Evolutionary conservation across 2,888 invertebrate species (phyloP).

Genomic region (Folsomia candida): DNA sequence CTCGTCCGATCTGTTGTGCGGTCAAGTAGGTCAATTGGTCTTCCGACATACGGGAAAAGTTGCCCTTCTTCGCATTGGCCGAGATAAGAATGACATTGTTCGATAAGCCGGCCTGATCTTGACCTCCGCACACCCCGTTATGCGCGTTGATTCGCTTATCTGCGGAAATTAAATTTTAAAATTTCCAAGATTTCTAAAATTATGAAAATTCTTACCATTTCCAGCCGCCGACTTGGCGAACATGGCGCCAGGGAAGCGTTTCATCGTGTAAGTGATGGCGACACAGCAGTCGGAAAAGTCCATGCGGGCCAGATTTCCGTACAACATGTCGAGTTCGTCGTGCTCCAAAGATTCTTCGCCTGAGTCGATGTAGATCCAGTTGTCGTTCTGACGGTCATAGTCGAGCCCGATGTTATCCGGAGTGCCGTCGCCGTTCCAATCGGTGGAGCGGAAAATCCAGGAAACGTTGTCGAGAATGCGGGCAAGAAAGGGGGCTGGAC

Average conservation of each 20-base stretch:
- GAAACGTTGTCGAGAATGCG: slow-evolving; percentile 43
- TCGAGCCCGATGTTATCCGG: slow-evolving; percentile 46
- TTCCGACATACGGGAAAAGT: slow-evolving; percentile 26
- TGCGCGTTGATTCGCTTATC: slow-evolving; percentile 8
- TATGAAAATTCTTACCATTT: not conserved
- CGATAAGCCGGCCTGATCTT: slow-evolving; percentile 23
- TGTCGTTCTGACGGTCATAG: slow-evolving; percentile 30
- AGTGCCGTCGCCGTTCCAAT: slow-evolving; percentile 36
- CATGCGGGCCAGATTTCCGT: slow-evolving; percentile 26
- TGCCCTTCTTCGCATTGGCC: slow-evolving; percentile 35
- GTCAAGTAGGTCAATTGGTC: slow-evolving; percentile 40
- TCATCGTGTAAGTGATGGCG: slow-evolving; percentile 48
- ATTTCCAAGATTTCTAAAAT: not conserved
- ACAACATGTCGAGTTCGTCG: slow-evolving; percentile 39
- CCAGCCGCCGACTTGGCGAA: slow-evolving; percentile 27
- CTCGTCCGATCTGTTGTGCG: slow-evolving; percentile 39
- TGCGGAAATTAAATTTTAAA: not conserved
- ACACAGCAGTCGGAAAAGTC: slow-evolving; percentile 48
- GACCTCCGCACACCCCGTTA: slow-evolving; percentile 38
- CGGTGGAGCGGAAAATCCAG: slow-evolving; percentile 47
- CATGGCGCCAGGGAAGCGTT: slow-evolving; percentile 32
- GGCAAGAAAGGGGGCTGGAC: slow-evolving; percentile 19
- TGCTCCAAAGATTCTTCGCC: slow-evolving; percentile 25
- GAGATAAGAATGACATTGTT: slow-evolving; percentile 46
- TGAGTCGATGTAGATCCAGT: slow-evolving; percentile 28